Evolutionary conservation across 2,888 invertebrate genomes (phyloP), one percentile per base, ranked within the genome.

Genomic region (Mamestra brassicae): DNA sequence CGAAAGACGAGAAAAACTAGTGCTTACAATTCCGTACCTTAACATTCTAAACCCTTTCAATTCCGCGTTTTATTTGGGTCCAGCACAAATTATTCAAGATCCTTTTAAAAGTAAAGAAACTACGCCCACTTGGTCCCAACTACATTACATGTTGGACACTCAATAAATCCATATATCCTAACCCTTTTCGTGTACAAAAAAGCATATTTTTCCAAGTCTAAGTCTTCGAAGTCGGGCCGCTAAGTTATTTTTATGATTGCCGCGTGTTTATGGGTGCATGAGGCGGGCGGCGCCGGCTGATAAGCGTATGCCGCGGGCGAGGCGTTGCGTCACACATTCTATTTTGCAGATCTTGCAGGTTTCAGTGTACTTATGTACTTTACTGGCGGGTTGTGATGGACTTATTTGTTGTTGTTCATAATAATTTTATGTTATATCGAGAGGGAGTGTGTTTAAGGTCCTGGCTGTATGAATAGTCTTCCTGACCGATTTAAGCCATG

Each of bases 191-290:
- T 72, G 75, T 72, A 71, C 62, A 73, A 71, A 75, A 70, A 74
- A 75, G 76, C 70, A 80, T 71, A 84, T 81, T 74, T 80, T 75
- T 65, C 15, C 61, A 34, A 68, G 55, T 68, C 61, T 72, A 62
- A 70, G 61, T 76, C 80, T 76, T 69, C 10, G 57, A 74, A 84
- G 80, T 84, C 84, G 85, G 67, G 0, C 26, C 74, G 75, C 85
- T 68, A 79, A 87, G 87, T 88, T 89, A 90, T 92, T 91, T 92
- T 90, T 92, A 92, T 92, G 89, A 91, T 91, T 87, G 89, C 88
- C 89, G 85, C 86, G 90, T 90, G 92, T 91, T 92, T 92, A 92
- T 86, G 90, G 79, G 82, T 85, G 88, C 89, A 91, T 89, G 87
- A 88, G 87, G 85, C 84, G 87, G 75, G 78, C 74, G 84, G 83